phyloP scores from a whole-genome alignment of 2,113 vertebrate species.

The Triplophysa siluroides region DNA sequence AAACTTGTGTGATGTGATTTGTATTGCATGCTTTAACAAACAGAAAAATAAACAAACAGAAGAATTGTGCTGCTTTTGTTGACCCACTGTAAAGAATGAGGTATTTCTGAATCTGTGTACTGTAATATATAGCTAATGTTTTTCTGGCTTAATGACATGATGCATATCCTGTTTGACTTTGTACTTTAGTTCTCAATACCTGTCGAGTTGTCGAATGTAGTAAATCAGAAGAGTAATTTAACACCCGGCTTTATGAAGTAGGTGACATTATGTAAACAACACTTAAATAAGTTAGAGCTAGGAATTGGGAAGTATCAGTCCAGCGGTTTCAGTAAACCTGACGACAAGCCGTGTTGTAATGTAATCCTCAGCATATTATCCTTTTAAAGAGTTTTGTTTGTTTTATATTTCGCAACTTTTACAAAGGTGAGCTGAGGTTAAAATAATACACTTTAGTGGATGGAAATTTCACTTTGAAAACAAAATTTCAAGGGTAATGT shows the following conservation, averaged over 20 bases:
- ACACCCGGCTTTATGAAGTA: not conserved
- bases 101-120: not conserved
- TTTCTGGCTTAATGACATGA: not conserved
- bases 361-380: too few relatives aligned
- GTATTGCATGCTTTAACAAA: conserved; percentile 1
- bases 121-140: too few relatives aligned
- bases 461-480: not conserved
- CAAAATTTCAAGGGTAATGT: not conserved
- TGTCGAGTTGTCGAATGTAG: not conserved
- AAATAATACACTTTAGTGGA: too few relatives aligned
- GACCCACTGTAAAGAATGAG: not conserved
- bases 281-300: not conserved
- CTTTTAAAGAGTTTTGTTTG: not conserved
- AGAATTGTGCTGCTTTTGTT: not conserved
- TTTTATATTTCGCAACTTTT: not conserved
- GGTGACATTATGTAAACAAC: not conserved
- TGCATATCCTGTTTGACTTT: not conserved
- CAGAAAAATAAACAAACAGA: not conserved
- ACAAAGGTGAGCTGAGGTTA: too few relatives aligned
- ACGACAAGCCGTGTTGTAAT: not conserved
- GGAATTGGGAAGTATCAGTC: not conserved
- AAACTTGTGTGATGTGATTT: not conserved
- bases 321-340: not conserved
- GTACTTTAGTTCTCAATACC: not conserved
- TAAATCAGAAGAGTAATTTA: not conserved